A percentile compares a stretch with the other conserved stretches of the same genome.
phyloP scores from a whole-genome alignment of 1,140 invertebrate genomes.

The Solenopsis invicta region DNA sequence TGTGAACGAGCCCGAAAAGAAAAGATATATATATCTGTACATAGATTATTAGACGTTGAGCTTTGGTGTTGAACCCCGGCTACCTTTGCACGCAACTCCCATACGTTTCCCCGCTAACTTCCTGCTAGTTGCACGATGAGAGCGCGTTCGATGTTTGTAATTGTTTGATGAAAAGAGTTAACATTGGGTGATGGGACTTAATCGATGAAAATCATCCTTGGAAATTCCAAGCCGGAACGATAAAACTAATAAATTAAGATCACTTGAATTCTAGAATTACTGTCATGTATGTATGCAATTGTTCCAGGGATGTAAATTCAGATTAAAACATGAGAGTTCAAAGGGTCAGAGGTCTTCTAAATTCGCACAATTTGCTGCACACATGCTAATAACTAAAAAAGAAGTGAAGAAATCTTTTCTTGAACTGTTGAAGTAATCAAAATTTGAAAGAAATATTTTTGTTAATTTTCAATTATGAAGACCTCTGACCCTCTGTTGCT shows the following conservation, averaged over 20 bases:
- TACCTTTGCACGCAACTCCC: constrained; percentile 20
- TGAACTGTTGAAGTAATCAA: neutral
- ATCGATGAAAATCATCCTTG: constrained; percentile 3
- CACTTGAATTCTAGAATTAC: neutral
- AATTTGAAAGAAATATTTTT: neutral
- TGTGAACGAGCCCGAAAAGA: neutral
- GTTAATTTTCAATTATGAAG: neutral
- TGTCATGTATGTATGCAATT: neutral
- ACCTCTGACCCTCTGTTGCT: constrained; percentile 1
- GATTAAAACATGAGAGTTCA: constrained; percentile 2
- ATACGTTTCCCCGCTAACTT: neutral
- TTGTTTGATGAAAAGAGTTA: neutral
- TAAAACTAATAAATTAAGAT: neutral
- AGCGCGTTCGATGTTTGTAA: constrained; percentile 9
- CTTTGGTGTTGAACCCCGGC: constrained; percentile 23
- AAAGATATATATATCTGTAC: constrained; percentile 17
- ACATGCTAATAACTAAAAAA: neutral
- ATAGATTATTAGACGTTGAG: constrained; percentile 27
- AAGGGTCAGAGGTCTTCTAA: constrained; percentile 1
- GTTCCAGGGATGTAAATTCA: constrained; percentile 26
- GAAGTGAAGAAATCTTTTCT: neutral
- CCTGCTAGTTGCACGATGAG: constrained; percentile 13
- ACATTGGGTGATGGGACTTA: constrained; percentile 11
- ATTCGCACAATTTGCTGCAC: too few relatives aligned
- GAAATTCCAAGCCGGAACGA: neutral